phyloP scores from a whole-genome alignment of 92 coral and sea anemone genomes.

The Palythoa caribaeorum region DNA sequence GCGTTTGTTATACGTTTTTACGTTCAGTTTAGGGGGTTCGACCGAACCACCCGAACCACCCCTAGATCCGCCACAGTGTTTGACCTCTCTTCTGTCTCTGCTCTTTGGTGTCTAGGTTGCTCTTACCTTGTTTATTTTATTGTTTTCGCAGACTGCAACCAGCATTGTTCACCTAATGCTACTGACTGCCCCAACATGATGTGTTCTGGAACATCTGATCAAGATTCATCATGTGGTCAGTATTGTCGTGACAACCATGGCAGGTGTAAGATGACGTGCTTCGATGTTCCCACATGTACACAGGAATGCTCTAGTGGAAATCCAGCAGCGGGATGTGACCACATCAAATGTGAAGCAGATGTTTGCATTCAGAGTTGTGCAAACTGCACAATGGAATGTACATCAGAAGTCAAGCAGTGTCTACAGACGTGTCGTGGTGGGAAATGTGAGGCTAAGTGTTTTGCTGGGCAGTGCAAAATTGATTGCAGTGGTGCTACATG shows the following conservation, averaged over 20 bases:
- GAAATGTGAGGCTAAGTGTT: neutral
- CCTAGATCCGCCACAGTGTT: too few species aligned
- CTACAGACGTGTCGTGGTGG: neutral
- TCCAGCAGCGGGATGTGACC: neutral
- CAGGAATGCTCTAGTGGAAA: conserved; percentile 2
- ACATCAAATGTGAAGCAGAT: conserved; percentile 14
- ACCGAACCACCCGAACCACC: too few species aligned
- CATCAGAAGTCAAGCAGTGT: conserved; percentile 26
- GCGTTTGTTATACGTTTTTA: too few species aligned
- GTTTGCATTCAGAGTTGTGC: neutral
- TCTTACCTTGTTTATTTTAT: neutral
- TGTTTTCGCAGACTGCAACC: conserved; percentile 11
- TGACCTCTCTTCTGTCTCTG: too few species aligned
- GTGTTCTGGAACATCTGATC: conserved; percentile 17
- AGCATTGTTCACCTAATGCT: conserved; percentile 15
- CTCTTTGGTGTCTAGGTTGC: too few species aligned
- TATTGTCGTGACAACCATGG: conserved; percentile 8
- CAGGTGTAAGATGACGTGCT: conserved; percentile 29
- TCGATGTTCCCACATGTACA: neutral
- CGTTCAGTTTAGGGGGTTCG: too few species aligned
- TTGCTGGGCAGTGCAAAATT: neutral
- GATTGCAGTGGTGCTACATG: conserved; percentile 5
- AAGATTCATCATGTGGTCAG: conserved; percentile 14
- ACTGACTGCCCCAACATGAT: conserved; percentile 24
- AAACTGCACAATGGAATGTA: conserved; percentile 42